phyloP scores from a whole-genome alignment of 30 jellyfish, hydroid and myxozoan species.

The Aurelia aurita region DNA sequence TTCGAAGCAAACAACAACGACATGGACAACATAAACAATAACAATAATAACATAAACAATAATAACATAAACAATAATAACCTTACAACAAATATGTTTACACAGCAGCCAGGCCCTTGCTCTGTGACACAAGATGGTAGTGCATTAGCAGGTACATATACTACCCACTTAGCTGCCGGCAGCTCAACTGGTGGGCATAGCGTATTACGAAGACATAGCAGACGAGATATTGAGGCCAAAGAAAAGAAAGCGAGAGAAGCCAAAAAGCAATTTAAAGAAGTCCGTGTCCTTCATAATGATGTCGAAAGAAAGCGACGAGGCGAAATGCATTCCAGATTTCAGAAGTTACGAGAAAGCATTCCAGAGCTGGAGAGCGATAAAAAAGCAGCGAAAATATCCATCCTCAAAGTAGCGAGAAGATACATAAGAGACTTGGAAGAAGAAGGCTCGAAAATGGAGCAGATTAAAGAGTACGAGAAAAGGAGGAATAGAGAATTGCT shows the following conservation, averaged over 20 bases:
- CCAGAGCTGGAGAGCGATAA: constrained; percentile 78
- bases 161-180: constrained; percentile 24
- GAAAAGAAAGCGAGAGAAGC: constrained; percentile 30
- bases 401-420: constrained; percentile 70
- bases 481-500: constrained; percentile 67
- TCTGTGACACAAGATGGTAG: constrained; percentile 29
- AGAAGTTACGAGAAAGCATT: constrained; percentile 70
- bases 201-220: constrained; percentile 14
- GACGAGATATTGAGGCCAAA: constrained; percentile 8
- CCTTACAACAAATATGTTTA: not conserved
- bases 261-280: constrained; percentile 63
- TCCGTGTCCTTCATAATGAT: constrained; percentile 69
- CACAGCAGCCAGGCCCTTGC: constrained; percentile 46
- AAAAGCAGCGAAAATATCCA: constrained; percentile 77
- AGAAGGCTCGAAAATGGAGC: constrained; percentile 62
- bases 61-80: not conserved
- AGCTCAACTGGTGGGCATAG: constrained; percentile 1
- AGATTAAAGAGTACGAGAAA: constrained; percentile 69
- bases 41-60: constrained; percentile 8
- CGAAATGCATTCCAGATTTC: constrained; percentile 78
- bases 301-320: constrained; percentile 78
- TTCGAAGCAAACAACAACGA: constrained; percentile 37
- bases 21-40: constrained; percentile 8
- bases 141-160: constrained; percentile 8
- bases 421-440: constrained; percentile 69